These are phyloP conservation scores for Callosobruchus maculatus DNA, from an alignment of 2,888 invertebrate genomes.

Conservation along the genomic window DNA sequence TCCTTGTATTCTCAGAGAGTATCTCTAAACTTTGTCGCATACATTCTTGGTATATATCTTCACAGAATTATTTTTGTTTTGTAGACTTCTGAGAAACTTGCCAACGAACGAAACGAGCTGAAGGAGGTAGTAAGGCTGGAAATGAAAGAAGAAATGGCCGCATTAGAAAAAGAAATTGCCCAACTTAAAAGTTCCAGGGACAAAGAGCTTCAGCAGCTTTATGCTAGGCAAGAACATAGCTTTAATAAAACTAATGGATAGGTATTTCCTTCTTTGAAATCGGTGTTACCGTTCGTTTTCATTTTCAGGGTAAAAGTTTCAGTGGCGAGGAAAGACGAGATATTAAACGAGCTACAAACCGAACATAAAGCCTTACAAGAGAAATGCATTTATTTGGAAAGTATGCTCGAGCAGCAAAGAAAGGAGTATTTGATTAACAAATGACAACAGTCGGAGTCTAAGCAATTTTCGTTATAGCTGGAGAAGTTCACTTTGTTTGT, in stretches of 20 bases:
- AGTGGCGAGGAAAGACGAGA: slow-evolving; percentile 74
- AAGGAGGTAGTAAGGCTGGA: slow-evolving; percentile 60
- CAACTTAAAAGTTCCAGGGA: slow-evolving; percentile 61
- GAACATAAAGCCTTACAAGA: slow-evolving; percentile 68
- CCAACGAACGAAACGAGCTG: slow-evolving; percentile 55
- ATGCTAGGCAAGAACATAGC: slow-evolving; percentile 60
- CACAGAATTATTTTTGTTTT: slow-evolving; percentile 3
- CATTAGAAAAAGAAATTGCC: slow-evolving; percentile 59
- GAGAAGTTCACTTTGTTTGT: not conserved
- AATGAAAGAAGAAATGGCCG: slow-evolving; percentile 61
- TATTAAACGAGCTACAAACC: slow-evolving; percentile 66
- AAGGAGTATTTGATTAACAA: slow-evolving; percentile 60
- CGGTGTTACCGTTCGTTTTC: not conserved
- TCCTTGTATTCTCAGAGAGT: not conserved
- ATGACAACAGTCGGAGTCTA: not conserved
- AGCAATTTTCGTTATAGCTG: not conserved
- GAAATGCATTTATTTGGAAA: slow-evolving; percentile 71
- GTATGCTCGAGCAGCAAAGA: slow-evolving; percentile 71
- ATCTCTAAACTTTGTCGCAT: not conserved
- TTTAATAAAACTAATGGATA: not conserved
- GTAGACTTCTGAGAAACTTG: slow-evolving; percentile 51
- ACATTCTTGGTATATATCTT: not conserved
- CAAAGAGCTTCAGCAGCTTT: slow-evolving; percentile 73
- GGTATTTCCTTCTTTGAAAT: not conserved
- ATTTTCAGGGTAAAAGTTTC: slow-evolving; percentile 71